Base-by-base conservation (phyloP, 2,888 invertebrate genomes). In the Leptodirus hochenwartii region DNA sequence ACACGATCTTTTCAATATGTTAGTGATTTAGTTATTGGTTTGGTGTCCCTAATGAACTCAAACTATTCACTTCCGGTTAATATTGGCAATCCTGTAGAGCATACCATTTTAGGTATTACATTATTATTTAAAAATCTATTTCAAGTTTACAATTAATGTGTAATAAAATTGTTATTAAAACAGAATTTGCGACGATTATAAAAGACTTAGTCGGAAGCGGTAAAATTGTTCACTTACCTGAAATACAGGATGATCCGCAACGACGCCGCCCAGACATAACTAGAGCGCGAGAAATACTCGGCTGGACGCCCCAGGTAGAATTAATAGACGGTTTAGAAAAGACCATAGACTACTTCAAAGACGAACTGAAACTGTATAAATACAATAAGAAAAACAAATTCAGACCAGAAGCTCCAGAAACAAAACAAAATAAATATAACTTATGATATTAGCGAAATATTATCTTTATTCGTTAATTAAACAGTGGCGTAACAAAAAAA, bases 1-100 rank as follows among this genome's bases (percentile, higher is more conserved):
- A 87, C 98, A 0, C 67, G 98, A 30, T 96, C 96, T 1, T 98
- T 98, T 60, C 96, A 96, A 56, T 99, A 95, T 50, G 87, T 99
- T 8, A 81, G 84, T 5, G 98, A 99, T 61, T 64, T 98, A 40
- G 90, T 99, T 0, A 88, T 93, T 46, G 98, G 98, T 0, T 61
- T 98, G 27, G 67, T 95, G 20, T 66, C 74, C 1, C 58, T 99
- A 26, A 98, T 98, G 98, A 75, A 76, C 32, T 82, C 88, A 10
- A 91, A 90, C 59, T 93, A 85, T 53, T 75, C 84, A 0, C 66
- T 71, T 41, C 98, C 98, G 4, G 75, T 98, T 2, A 98, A 98
- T 58, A 60, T 98, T 36, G 98, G 98, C 22, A 99, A 98, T 60
- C 96, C 98, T 1, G 88, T 90, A 23, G 98, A 99, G 56, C 87